Base-by-base conservation (phyloP, 2,113 vertebrate species). In the Seriola rivoliana region DNA sequence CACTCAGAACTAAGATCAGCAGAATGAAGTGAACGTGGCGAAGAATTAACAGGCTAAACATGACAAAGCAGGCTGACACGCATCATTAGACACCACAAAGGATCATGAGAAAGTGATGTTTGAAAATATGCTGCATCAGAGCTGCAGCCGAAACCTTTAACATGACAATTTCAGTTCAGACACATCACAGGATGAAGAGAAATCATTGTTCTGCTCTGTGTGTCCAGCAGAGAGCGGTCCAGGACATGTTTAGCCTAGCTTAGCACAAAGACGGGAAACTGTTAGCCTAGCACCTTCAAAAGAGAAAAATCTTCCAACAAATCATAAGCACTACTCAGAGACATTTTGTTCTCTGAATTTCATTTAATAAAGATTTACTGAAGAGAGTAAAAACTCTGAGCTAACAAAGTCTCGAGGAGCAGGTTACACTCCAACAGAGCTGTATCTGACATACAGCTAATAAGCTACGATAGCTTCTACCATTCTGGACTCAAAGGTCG, bases 231-330 rank as follows among this genome's bases (percentile, higher is more conserved):
- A 29, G 29, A 29, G 29, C 29, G 2, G 29, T 29, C 29, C 32
- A n/a, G 8, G 6, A n/a, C 52, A 55, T 12, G n/a, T 29, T 50
- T 79, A 71, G 76, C 58, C 36, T 70, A 76, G 48, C 65, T 67
- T 65, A 77, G 60, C 74, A 82, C 73, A 65, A n/a, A 58, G 21
- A n/a, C 25, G 25, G n/a, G 44, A 70, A 69, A 57, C 50, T 40
- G 67, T 66, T 46, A 54, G 32, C 8, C 12, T n/a, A 34, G 57
- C 40, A 14, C 12, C 38, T 29, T 32, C 36, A 58, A 7, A 5
- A 25, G n/a, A 25, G 14, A 23, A 29, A 25, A 29, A 29, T 29
- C 29, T 29, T 29, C 29, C 29, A 29, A 29, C 29, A 29, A 29
- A 29, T 29, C 29, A 2, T 2, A 2, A 29, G 29, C 29, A 29